phyloP scores from a whole-genome alignment of 2,113 vertebrate species.

The Hydrolagus affinis region DNA sequence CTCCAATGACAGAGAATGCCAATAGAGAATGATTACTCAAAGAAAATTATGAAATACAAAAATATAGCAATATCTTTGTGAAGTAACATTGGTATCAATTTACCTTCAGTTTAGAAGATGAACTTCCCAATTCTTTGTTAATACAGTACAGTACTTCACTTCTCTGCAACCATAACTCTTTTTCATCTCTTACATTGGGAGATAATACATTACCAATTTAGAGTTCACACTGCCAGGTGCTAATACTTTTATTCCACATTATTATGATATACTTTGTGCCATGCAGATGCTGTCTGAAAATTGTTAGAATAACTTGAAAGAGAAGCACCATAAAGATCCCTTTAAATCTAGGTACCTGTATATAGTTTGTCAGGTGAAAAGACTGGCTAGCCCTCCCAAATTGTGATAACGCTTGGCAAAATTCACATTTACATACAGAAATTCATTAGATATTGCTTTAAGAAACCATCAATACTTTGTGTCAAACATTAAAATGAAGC shows the following conservation, averaged over 20 bases:
- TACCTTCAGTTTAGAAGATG: neutral
- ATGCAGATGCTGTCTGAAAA: neutral
- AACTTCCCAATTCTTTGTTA: neutral
- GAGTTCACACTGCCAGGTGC: neutral
- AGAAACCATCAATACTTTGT: neutral
- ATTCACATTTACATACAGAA: conserved; percentile 23
- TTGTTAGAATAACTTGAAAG: neutral
- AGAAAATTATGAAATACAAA: neutral
- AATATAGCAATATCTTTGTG: neutral
- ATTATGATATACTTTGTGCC: neutral
- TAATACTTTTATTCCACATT: neutral
- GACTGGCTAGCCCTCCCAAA: neutral
- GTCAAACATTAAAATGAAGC: conserved; percentile 17
- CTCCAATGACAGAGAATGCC: too few relatives aligned
- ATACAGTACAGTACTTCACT: too few relatives aligned
- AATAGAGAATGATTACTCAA: too few relatives aligned
- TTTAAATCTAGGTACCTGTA: neutral
- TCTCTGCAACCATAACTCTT: neutral
- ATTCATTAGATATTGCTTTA: conserved; percentile 21
- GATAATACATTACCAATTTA: neutral
- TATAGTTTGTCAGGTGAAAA: neutral
- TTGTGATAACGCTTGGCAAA: neutral
- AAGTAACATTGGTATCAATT: neutral
- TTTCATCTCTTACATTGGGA: neutral
- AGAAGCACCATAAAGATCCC: neutral